Percentiles rank a stretch among this genome's conserved stretches.
These are phyloP conservation scores for Acrossocheilus fasciatus DNA, from an alignment of 2,797 vertebrate species.

Conservation along the genomic window DNA sequence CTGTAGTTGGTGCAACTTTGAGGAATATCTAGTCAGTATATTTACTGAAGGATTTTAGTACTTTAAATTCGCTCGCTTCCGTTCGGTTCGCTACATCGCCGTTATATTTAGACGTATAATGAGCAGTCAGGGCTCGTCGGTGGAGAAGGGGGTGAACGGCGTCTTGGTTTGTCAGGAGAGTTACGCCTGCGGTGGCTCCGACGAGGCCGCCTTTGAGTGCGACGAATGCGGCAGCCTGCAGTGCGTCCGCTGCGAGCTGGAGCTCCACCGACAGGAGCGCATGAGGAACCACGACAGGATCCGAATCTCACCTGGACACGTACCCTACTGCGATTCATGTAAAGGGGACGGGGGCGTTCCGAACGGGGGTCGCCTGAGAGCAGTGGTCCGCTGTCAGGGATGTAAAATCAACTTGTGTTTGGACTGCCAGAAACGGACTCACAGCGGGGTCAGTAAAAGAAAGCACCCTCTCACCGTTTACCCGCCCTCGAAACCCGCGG, in stretches of 20 bases:
- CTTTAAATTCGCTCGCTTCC: background rate
- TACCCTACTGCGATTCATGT: conserved; percentile 93
- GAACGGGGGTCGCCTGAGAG: conserved; percentile 81
- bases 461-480: conserved; percentile 90
- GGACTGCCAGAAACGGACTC: conserved; percentile 96
- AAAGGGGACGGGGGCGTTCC: conserved; percentile 83
- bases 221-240: conserved; percentile 96
- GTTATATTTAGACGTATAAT: conserved; percentile 75
- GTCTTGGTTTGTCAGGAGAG: conserved; percentile 92
- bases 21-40: background rate
- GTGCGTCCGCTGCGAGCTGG: conserved; percentile 91
- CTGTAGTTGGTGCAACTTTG: conserved; percentile 16
- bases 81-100: conserved; percentile 49
- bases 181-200: conserved; percentile 93
- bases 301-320: conserved; percentile 86
- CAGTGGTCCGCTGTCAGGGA: conserved; percentile 91
- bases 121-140: conserved; percentile 84
- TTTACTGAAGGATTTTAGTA: background rate
- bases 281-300: conserved; percentile 93
- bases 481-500: conserved; percentile 80
- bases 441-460: conserved; percentile 90
- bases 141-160: conserved; percentile 83
- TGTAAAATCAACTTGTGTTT: conserved; percentile 95
- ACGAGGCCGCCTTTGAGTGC: conserved; percentile 92
- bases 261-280: conserved; percentile 91